Percentiles rank a stretch among this genome's conserved stretches.
These are phyloP conservation scores for Steinernema khuongi DNA, from an alignment of 1,140 invertebrate species.

Conservation along the genomic window DNA sequence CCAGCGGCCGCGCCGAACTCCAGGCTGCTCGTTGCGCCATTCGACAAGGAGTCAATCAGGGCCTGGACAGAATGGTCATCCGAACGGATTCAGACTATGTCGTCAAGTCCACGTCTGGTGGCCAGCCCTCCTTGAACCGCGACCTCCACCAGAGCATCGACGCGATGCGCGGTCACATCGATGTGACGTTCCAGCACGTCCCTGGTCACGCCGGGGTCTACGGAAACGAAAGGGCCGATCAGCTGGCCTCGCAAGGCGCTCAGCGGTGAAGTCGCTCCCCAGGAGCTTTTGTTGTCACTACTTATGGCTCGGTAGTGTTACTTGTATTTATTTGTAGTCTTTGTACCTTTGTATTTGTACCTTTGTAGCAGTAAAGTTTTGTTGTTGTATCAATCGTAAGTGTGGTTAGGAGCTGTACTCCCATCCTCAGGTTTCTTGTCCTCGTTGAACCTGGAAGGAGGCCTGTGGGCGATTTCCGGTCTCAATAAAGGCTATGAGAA, in stretches of 20 bases:
- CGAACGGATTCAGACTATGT: constrained; percentile 87
- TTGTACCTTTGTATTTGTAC: too few relatives aligned
- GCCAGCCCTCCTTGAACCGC: constrained; percentile 71
- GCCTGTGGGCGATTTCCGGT: too few relatives aligned
- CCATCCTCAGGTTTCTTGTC: too few relatives aligned
- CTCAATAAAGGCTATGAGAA: too few relatives aligned
- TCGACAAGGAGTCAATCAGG: constrained; percentile 60
- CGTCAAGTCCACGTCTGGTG: constrained; percentile 69
- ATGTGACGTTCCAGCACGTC: constrained; percentile 68
- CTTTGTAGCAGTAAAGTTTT: too few relatives aligned
- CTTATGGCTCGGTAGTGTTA: too few relatives aligned
- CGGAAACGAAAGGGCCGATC: constrained; percentile 85
- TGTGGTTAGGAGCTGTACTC: too few relatives aligned
- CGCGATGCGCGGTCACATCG: constrained; percentile 64
- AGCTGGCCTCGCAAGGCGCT: constrained; percentile 70
- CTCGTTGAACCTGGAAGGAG: too few relatives aligned
- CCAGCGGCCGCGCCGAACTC: constrained; percentile 96
- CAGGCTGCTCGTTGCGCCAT: constrained; percentile 80
- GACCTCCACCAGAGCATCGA: constrained; percentile 75
- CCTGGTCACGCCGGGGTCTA: constrained; percentile 72
- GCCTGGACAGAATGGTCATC: constrained; percentile 70
- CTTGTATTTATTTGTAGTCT: too few relatives aligned
- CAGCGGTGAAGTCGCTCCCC: background rate
- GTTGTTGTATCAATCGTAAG: too few relatives aligned
- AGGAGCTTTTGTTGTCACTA: too few relatives aligned